phyloP scores from a whole-genome alignment of 2,797 vertebrate species.

The Lacerta viridis region DNA sequence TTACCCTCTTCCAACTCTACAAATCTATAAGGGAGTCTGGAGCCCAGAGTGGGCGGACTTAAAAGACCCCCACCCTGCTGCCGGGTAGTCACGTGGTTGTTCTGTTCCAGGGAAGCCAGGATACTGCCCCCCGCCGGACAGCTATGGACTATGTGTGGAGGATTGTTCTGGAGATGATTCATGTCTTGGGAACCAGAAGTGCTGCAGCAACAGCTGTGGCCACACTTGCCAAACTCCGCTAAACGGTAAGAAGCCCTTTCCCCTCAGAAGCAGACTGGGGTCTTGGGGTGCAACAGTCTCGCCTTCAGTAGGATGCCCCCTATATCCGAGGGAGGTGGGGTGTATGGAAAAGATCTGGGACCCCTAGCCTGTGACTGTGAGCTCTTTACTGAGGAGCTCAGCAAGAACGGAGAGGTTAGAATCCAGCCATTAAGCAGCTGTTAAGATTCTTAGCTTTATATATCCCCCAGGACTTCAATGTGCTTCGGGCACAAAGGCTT shows the following conservation, averaged over 20 bases:
- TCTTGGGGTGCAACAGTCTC: too few relatives aligned
- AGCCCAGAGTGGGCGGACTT: too few relatives aligned
- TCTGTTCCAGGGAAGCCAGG: neutral
- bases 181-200: neutral
- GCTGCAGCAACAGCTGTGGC: neutral
- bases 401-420: too few relatives aligned
- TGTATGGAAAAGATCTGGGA: too few relatives aligned
- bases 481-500: too few relatives aligned
- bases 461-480: too few relatives aligned
- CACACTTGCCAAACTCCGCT: neutral
- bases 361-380: neutral
- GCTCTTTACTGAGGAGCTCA: too few relatives aligned
- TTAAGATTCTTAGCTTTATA: too few relatives aligned
- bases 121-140: neutral
- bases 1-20: too few relatives aligned
- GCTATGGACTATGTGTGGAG: rapidly evolving
- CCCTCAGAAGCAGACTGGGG: neutral
- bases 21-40: too few relatives aligned
- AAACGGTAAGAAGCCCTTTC: neutral
- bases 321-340: neutral
- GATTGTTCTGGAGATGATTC: neutral
- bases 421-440: too few relatives aligned
- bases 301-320: neutral
- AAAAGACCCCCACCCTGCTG: too few relatives aligned
- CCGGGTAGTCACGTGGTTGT: neutral